Conservation (phyloP, 2,113 vertebrate species). For the Crotalus helleri region DNA sequence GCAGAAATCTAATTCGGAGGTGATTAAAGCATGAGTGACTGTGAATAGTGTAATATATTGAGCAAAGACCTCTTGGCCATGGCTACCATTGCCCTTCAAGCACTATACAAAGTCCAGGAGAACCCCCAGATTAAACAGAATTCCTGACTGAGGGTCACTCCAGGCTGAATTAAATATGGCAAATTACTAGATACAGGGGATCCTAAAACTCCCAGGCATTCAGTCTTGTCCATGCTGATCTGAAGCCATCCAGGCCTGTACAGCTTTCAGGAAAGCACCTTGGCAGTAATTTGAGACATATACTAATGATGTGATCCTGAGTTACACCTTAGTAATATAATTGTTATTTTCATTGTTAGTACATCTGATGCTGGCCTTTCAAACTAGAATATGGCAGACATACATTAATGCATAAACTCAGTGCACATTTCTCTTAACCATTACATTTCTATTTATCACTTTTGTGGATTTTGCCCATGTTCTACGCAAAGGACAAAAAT, state of each 20-base stretch:
- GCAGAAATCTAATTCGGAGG: neutral
- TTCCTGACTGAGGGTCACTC: neutral
- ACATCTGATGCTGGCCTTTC: neutral
- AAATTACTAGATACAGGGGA: neutral
- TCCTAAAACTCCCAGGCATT: neutral
- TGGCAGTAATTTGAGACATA: neutral
- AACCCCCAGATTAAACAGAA: neutral
- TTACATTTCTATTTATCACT: neutral
- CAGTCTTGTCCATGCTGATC: neutral
- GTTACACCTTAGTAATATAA: neutral
- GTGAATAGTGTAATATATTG: neutral
- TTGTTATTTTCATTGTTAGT: neutral
- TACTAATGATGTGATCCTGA: neutral
- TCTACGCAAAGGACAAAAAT: slow-evolving; percentile 9
- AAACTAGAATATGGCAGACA: neutral
- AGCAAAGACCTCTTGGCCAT: neutral
- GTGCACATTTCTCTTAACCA: neutral
- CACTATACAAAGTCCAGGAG: neutral
- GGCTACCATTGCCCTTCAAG: neutral
- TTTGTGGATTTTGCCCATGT: neutral
- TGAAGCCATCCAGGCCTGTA: neutral
- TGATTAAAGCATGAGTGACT: neutral
- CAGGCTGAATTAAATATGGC: neutral
- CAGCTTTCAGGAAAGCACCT: neutral
- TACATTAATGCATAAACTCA: neutral